Base-by-base conservation (phyloP, 2,113 vertebrate genomes). In the Engystomops pustulosus region DNA sequence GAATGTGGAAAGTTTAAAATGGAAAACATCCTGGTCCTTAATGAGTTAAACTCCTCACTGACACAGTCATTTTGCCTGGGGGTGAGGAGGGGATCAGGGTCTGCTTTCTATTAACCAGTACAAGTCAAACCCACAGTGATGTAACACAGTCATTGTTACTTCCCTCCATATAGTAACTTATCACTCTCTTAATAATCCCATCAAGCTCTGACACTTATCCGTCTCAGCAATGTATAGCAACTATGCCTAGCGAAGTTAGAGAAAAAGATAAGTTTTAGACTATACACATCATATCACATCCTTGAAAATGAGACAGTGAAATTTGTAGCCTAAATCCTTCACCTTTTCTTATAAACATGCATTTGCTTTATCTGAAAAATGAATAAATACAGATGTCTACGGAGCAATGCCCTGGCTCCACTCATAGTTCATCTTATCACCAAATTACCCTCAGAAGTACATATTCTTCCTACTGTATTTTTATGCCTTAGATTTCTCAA, bases 301-400 rank as follows among this genome's bases (percentile, higher is more conserved):
- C 60, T 65, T 65, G 60, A 65, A 65, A 65, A 65, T 65, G 62
- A 67, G 62, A 67, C 62, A 67, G 62, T 36, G 8, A 36, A 36
- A 36, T 67, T 18, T 67, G 15, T 67, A 67, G 62, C 32, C 32
- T 67, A 67, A 34, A 67, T 67, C 6, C 5, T 67, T 67, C 62
- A 34, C 62, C 32, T 34, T 67, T 20, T 20, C 27, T 34, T 36
- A 67, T 67, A 67, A 67, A 67, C 62, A 67, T 67, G 17, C 20
- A 18, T 67, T 36, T 18, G 30, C 30, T 34, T 34, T 67, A 67
- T 67, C 62, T 67, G 6, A 67, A 36, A 67, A 67, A 67, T 67
- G 62, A 67, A 67, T 34, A 36, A 18, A 34, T 7, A 36, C 30
- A 36, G 14, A 32, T 65, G 14, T 65, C 14, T 17, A 32, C 60